Evolutionary conservation across 2,797 vertebrate genomes (phyloP).

Genomic region (Lagodon rhomboides): DNA sequence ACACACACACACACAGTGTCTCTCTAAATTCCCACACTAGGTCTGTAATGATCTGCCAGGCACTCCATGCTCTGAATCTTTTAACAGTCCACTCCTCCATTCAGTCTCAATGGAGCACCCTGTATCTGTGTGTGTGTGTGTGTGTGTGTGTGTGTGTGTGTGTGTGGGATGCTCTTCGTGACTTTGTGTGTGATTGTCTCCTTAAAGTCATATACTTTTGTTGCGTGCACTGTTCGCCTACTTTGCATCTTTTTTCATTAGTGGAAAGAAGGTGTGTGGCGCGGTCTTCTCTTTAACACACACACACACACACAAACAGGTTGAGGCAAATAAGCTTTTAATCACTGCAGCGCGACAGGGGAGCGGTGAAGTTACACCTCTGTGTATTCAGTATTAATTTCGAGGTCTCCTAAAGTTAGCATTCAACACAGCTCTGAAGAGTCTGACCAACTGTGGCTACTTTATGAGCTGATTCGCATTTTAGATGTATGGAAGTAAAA

Average conservation of each 20-base stretch:
- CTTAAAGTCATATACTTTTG: conserved; percentile 20
- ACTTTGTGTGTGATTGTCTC: conserved; percentile 3
- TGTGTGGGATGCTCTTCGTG: conserved; percentile 5
- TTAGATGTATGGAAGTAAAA: neutral
- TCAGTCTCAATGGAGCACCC: conserved; percentile 38
- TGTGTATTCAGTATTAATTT: conserved; percentile 38
- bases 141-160: conserved; percentile 1
- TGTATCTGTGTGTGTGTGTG: neutral
- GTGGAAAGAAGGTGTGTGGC: neutral
- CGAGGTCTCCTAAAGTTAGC: conserved; percentile 44
- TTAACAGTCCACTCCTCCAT: conserved; percentile 62
- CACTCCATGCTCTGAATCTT: conserved; percentile 68
- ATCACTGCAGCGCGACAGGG: conserved; percentile 31
- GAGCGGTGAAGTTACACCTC: conserved; percentile 13
- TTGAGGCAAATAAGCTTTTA: conserved; percentile 24
- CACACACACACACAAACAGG: neutral
- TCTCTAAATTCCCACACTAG: conserved; percentile 57
- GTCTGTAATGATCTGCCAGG: conserved; percentile 71
- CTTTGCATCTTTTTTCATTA: conserved; percentile 9
- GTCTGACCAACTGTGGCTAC: neutral
- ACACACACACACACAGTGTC: conserved; percentile 11
- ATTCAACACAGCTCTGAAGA: conserved; percentile 25
- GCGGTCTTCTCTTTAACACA: neutral
- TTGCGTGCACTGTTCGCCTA: neutral
- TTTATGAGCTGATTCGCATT: neutral